These are phyloP conservation scores for Drosophila tanythrix DNA, from an alignment of 2,888 invertebrate genomes.

Conservation along the genomic window DNA sequence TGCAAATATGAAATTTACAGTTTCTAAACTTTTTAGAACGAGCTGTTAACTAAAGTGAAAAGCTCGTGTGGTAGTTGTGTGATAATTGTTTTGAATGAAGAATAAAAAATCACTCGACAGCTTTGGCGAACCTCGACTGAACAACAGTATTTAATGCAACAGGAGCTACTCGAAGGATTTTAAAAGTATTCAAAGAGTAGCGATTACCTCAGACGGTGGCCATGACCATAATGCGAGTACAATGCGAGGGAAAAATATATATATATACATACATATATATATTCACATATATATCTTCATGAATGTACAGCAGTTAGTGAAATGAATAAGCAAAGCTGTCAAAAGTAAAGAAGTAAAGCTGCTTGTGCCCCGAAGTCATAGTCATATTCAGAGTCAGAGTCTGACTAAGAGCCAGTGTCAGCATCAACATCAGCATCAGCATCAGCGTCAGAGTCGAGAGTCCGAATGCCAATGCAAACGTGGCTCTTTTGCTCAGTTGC, in stretches of 20 bases:
- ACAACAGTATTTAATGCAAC: neutral
- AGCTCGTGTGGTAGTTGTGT: neutral
- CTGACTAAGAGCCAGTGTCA: neutral
- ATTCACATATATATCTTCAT: conserved; percentile 32
- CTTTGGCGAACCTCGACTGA: neutral
- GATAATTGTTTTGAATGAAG: neutral
- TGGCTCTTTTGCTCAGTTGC: conserved; percentile 18
- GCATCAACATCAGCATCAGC: neutral
- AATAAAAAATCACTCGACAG: neutral
- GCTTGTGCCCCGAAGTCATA: conserved; percentile 48
- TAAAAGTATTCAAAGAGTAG: conserved; percentile 2
- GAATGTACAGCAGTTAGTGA: conserved; percentile 46
- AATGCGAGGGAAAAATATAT: conserved; percentile 14
- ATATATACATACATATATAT: conserved; percentile 1
- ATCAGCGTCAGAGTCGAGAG: neutral
- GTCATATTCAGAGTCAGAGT: neutral
- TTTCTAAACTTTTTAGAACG: neutral
- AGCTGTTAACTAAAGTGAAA: neutral
- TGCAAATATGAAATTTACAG: neutral
- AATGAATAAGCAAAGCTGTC: conserved; percentile 58
- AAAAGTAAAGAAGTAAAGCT: conserved; percentile 77
- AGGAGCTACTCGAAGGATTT: conserved; percentile 4
- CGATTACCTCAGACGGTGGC: conserved; percentile 11
- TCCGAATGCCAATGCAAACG: conserved; percentile 33
- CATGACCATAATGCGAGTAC: conserved; percentile 23